Base-by-base conservation (phyloP, 2,113 vertebrate genomes). In the Rhombomys opimus region DNA sequence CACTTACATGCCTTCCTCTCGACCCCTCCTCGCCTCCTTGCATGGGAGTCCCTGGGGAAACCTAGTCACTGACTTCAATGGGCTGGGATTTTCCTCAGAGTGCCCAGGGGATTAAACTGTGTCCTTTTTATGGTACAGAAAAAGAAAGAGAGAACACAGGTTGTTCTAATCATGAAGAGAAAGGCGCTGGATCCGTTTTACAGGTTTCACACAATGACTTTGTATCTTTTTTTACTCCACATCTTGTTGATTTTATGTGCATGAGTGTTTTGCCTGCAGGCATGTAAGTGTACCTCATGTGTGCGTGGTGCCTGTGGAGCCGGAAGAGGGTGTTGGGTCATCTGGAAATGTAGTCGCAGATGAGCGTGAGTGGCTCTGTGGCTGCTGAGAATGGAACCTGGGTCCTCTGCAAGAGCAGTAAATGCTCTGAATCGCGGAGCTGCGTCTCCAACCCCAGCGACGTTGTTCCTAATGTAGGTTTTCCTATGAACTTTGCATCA, bases 31-130 rank as follows among this genome's bases (percentile, higher is more conserved):
- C 25, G 22, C 27, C 54, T 23, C 11, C 2, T 10, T 0, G 4
- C 22, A 3, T 7, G 4, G 70, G 91, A 90, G 78, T 94, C 80
- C 94, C 82, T 87, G 63, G 95, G 77, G 96, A 52, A 93, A 89
- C 38, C 94, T 84, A 46, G 2, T 63, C 63, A 54, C 85, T 95
- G 63, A 92, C 72, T 82, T 96, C 68, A 89, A 32, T 20, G 1
- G 25, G 59, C 57, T 96, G 95, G 90, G 97, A 90, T 95, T 97
- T 98, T 95, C 96, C 94, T 97, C 85, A 70, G 88, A 22, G 77
- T 85, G 20, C 72, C 46, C 27, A 59, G 46, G n/a, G 32, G 46
- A 57, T 93, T 94, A 65, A 96, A 76, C 85, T 2, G 0, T 52
- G 38, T 67, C 95, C 92, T 90, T 97, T 97, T 97, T 95, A 95